Base-by-base conservation (phyloP, 2,113 vertebrate species). In the Prietella phreatophila region DNA sequence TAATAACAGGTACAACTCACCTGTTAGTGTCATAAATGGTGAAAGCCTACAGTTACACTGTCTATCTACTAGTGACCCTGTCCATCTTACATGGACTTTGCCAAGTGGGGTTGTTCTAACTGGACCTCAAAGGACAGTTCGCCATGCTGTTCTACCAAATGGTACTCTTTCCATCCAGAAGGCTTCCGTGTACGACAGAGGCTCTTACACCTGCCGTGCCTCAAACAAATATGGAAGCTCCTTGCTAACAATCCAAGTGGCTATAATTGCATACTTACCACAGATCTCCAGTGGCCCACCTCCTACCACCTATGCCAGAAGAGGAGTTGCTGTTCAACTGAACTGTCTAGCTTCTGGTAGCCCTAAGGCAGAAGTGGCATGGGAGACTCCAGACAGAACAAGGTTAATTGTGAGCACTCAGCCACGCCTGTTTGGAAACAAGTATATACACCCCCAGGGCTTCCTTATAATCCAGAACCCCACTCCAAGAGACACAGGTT, bases 381-480 rank as follows among this genome's bases (percentile, higher is more conserved):
- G 98, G 98, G 97, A 97, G 61, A 96, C 97, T 9, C 97, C 98
- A 0, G 97, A 96, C 87, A 95, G 94, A 89, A 95, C 93, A 0
- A 95, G 93, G 17, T 87, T 99, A 90, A 94, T 92, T 4, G 95
- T 95, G 3, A 94, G 93, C 71, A n/a, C 93, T 1, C 96, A 97
- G 19, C 96, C 97, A 0, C 97, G 96, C 0, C 91, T 97, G 1
- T 96, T 96, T 47, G 97, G 97, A 58, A 97, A 98, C 93, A 96
- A 97, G 90, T 96, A 96, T 89, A 94, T 99, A 3, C 96, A 98
- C 71, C 96, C 97, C 0, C 96, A 97, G 90, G 98, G 97, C 1
- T 95, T 96, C 0, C 93, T 99, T 42, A 94, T 97, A 86, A 95
- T 99, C 82, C 97, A 97, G 91, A 97, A 96, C 42, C 94, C 96